These are phyloP conservation scores for Xanthia togata DNA, from an alignment of 2,888 invertebrate species.

Conservation along the genomic window DNA sequence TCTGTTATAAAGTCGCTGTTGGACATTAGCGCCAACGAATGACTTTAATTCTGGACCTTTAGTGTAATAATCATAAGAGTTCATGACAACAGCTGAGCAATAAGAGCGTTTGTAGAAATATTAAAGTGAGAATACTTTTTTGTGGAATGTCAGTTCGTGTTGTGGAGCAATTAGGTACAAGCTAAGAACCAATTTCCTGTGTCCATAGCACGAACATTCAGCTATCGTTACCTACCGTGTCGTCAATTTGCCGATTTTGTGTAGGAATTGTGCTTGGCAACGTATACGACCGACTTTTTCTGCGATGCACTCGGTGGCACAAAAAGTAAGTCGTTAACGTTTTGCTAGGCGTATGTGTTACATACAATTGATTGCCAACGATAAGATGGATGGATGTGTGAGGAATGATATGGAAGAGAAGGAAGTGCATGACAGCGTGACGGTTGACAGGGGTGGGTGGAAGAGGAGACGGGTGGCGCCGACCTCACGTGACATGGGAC, in stretches of 20 bases:
- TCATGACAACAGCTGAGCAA: slow-evolving; percentile 10
- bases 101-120: background rate
- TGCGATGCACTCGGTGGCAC: background rate
- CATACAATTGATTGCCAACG: background rate
- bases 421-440: too few relatives aligned
- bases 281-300: background rate
- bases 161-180: background rate
- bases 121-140: background rate
- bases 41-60: background rate
- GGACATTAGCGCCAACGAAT: background rate
- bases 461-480: too few relatives aligned
- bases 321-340: slow-evolving; percentile 6
- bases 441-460: too few relatives aligned
- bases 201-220: background rate
- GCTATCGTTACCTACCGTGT: background rate
- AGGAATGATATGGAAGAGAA: too few relatives aligned
- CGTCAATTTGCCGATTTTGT: slow-evolving; percentile 3
- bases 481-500: too few relatives aligned
- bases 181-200: slow-evolving; percentile 5
- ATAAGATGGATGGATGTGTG: background rate
- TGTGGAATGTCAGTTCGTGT: background rate
- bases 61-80: background rate
- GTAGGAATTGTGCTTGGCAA: background rate
- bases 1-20: background rate
- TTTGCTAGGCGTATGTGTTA: background rate